Percentiles rank a stretch among this genome's conserved stretches.
Evolutionary conservation across 2,113 vertebrate genomes (phyloP).

Genomic region (Rhabdornis inornatus): DNA sequence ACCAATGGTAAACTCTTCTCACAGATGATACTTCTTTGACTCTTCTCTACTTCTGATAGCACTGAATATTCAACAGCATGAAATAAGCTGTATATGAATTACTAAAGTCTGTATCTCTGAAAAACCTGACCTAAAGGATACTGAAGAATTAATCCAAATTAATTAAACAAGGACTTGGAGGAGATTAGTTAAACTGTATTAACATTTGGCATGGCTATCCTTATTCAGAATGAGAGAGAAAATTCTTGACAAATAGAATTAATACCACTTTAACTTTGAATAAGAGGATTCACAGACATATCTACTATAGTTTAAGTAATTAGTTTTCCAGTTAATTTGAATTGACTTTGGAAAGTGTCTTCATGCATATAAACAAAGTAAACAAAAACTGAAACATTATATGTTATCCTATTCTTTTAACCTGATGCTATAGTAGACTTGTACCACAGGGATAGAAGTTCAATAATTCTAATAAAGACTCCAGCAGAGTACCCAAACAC

Average conservation of each 20-base stretch:
- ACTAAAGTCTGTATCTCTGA: neutral
- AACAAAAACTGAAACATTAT: neutral
- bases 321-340: neutral
- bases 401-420: neutral
- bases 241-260: conserved; percentile 2
- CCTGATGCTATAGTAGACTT: neutral
- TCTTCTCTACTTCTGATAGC: neutral
- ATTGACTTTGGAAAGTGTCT: neutral
- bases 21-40: neutral
- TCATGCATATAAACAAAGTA: neutral
- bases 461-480: neutral
- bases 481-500: neutral
- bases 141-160: conserved; percentile 7
- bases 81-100: neutral
- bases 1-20: neutral
- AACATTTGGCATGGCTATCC: neutral
- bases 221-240: neutral
- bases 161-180: neutral
- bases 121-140: neutral
- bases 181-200: neutral
- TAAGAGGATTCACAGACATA: neutral
- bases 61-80: neutral
- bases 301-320: neutral
- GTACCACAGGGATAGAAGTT: neutral
- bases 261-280: neutral